Evolutionary conservation across 2,113 vertebrate species (phyloP), one percentile per base, ranked within the genome.

Genomic region (Monarcha castaneiventris): DNA sequence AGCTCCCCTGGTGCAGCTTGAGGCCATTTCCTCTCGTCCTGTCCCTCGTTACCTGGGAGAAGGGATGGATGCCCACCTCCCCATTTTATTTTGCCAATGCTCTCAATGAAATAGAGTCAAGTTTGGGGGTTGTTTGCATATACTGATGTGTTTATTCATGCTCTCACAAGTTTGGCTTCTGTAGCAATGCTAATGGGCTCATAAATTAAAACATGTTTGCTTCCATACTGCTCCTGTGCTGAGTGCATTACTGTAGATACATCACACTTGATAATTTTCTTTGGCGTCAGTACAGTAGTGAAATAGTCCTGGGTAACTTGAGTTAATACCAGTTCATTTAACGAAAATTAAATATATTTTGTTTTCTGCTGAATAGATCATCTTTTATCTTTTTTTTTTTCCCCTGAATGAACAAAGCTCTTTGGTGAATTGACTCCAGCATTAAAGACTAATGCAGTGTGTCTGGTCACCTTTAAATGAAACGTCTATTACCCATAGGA

Each of bases 381-480:
- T 92, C 19, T 68, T 63, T 93, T 56, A 17, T 55, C 5, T 59
- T 74, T 66, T 27, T 54, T 52, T 80, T 30, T 35, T 14, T 4
- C 20, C 20, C 32, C 39, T 71, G 90, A 81, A 92, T 67, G 85
- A 94, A 63, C 56, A 41, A 72, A n/a, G 61, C 81, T 87, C 77
- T 93, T 86, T 64, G 72, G 87, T 96, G 89, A 90, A 96, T 85
- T 85, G 94, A 74, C 82, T 93, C 63, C 39, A 71, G 81, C 89
- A 87, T 92, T 95, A 91, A 97, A 97, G 94, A 88, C 92, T 94
- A 97, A 97, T 88, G 92, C 96, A 49, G 94, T 97, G 97, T 97
- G 95, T 97, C 98, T 97, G 96, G 97, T 98, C 97, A 98, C 97
- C 97, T 98, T 96, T 97, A 95, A 71, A 86, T 18, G 44, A 91